Evolutionary conservation across 2,888 invertebrate species (phyloP), one percentile per base, ranked within the genome.

Genomic region (Conomelus anceps): DNA sequence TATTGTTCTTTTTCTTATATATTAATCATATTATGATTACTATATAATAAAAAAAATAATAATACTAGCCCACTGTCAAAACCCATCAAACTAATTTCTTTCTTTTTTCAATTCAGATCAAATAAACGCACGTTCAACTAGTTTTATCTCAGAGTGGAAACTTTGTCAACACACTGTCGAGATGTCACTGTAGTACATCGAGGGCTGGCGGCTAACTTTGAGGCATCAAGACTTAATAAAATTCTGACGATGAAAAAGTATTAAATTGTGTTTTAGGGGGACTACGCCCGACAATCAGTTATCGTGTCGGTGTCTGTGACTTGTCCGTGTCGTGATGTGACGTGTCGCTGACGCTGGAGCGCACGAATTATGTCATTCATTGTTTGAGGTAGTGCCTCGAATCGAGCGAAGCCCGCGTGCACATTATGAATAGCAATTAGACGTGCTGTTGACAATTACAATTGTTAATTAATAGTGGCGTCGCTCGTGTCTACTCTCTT

Each of bases 401-500:
- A 63, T 20, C 63, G n/a, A 63, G 63, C 3, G n/a, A 63, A n/a
- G n/a, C n/a, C n/a, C n/a, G n/a, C n/a, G 63, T 63, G 86, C 26
- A 86, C 86, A 86, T 29, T 86, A 24, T 86, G 86, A 86, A 86
- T 86, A 86, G 86, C 86, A 86, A 86, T 86, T 86, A 86, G 86
- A 86, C 86, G 26, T 86, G 24, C 29, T 86, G 86, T 86, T 86
- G 86, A 86, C 86, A 86, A 86, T 86, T 86, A 86, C 86, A 86
- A 86, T 86, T 86, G 86, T 86, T 86, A 86, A 86, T 86, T 86
- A 86, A 86, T 86, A 26, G 86, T 26, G 86, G 86, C 29, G 26
- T 86, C 86, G 86, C 26, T 63, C 63, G 4, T n/a, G n/a, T n/a
- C n/a, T n/a, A n/a, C 13, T 63, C 63, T n/a, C 63, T 63, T 63